Conservation (phyloP, 2,888 invertebrate species). For the Heteropelma amictum region DNA sequence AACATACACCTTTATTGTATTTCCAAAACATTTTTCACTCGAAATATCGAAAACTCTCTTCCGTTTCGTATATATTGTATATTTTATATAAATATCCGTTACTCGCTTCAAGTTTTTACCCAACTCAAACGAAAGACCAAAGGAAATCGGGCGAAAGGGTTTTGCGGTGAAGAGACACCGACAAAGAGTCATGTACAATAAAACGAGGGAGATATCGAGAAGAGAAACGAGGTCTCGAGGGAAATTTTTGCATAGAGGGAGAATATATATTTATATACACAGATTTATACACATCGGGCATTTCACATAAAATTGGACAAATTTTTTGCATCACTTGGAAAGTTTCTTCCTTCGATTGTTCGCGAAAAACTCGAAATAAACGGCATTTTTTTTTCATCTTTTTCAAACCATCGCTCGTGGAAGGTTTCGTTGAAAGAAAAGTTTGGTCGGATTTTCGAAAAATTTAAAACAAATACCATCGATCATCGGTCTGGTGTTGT, state of each 20-base stretch:
- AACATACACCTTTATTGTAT: not conserved
- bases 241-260: constrained; percentile 13
- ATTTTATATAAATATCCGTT: constrained; percentile 8
- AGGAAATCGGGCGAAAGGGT: constrained; percentile 10
- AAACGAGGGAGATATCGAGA: constrained; percentile 24
- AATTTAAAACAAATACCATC: too few relatives aligned
- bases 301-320: not conserved
- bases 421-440: too few relatives aligned
- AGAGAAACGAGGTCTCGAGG: constrained; percentile 23
- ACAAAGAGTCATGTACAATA: constrained; percentile 29
- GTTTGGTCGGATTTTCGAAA: too few relatives aligned
- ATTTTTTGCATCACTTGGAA: not conserved
- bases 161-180: constrained; percentile 18
- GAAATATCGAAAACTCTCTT: not conserved
- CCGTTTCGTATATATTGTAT: not conserved
- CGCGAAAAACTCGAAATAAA: too few relatives aligned
- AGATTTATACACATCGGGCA: not conserved
- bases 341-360: not conserved
- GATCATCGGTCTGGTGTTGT: too few relatives aligned
- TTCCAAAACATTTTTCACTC: not conserved
- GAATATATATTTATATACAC: not conserved
- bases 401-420: too few relatives aligned
- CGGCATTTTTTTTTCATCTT: too few relatives aligned
- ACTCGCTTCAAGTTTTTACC: constrained; percentile 1
- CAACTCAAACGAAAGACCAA: not conserved